Evolutionary conservation across 2,797 vertebrate species (phyloP).

Genomic region (Enteromius mattozi): DNA sequence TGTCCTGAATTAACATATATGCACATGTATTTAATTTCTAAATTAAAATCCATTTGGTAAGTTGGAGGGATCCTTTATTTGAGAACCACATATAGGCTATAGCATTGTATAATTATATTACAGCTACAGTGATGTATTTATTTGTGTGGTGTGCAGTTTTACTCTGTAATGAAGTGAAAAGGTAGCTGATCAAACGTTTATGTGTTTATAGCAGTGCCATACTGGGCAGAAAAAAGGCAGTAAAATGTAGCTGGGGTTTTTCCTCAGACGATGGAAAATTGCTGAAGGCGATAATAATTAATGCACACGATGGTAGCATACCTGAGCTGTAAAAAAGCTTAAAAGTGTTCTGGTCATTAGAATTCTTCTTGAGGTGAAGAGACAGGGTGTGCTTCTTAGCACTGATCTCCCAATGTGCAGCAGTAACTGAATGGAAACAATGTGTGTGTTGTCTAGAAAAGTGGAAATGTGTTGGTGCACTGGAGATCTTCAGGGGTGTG

Average conservation of each 20-base stretch:
- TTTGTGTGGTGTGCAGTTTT: slow-evolving; percentile 36
- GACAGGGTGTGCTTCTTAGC: slow-evolving; percentile 20
- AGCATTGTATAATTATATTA: background rate
- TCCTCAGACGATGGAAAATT: slow-evolving; percentile 59
- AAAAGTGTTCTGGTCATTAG: slow-evolving; percentile 43
- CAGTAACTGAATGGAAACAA: slow-evolving; percentile 40
- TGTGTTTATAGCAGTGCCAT: slow-evolving; percentile 37
- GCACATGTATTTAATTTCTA: background rate
- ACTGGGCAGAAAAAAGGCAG: slow-evolving; percentile 34
- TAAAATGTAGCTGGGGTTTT: slow-evolving; percentile 54
- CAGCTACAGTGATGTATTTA: background rate
- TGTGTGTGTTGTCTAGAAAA: slow-evolving; percentile 43
- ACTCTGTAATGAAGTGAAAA: slow-evolving; percentile 38
- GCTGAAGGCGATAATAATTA: slow-evolving; percentile 60
- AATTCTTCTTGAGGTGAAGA: slow-evolving; percentile 42
- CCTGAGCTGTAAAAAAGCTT: slow-evolving; percentile 56
- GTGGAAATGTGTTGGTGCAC: slow-evolving; percentile 6
- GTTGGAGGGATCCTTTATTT: background rate
- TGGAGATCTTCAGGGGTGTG: background rate
- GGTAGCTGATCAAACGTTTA: slow-evolving; percentile 47
- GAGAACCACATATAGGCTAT: background rate
- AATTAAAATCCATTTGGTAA: background rate
- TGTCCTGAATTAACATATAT: background rate
- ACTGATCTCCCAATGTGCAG: slow-evolving; percentile 6
- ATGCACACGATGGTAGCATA: slow-evolving; percentile 51